Percentiles rank a stretch among this genome's conserved stretches.
These are phyloP conservation scores for Lutraria lutraria DNA, from an alignment of 2,888 invertebrate species.

Conservation along the genomic window DNA sequence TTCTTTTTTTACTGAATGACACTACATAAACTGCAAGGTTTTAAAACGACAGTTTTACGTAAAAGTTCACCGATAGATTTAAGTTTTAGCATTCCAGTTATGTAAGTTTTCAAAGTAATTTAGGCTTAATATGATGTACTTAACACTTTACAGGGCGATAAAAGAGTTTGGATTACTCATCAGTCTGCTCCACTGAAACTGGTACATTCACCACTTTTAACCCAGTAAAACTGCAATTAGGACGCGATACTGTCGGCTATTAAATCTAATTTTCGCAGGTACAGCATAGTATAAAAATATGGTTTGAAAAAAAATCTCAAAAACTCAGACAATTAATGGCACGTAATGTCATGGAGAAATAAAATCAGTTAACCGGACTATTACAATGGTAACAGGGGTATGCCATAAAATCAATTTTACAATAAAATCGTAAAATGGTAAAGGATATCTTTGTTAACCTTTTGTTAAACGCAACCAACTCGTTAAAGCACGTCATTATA, in stretches of 20 bases:
- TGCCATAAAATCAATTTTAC: conserved; percentile 23
- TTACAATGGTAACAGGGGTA: background rate
- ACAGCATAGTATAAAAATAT: background rate
- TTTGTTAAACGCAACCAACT: conserved; percentile 7
- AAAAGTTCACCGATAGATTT: no score
- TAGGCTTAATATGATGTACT: no score
- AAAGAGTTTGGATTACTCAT: no score
- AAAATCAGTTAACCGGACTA: conserved; percentile 19
- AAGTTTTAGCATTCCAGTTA: no score
- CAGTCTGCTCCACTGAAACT: no score
- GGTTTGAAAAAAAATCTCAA: background rate
- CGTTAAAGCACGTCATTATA: background rate
- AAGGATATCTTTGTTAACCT: background rate
- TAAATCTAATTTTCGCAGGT: background rate
- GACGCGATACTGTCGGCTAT: background rate
- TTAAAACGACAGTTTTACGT: no score
- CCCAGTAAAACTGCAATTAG: background rate
- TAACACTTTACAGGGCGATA: no score
- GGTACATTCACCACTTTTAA: no score
- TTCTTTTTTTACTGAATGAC: no score
- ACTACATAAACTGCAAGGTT: no score
- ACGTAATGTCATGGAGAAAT: background rate
- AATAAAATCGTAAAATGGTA: background rate
- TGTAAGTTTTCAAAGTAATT: no score
- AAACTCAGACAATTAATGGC: conserved; percentile 4